Evolutionary conservation across 2,113 vertebrate genomes (phyloP), one percentile per base, ranked within the genome.

Genomic region (Nanger granti): DNA sequence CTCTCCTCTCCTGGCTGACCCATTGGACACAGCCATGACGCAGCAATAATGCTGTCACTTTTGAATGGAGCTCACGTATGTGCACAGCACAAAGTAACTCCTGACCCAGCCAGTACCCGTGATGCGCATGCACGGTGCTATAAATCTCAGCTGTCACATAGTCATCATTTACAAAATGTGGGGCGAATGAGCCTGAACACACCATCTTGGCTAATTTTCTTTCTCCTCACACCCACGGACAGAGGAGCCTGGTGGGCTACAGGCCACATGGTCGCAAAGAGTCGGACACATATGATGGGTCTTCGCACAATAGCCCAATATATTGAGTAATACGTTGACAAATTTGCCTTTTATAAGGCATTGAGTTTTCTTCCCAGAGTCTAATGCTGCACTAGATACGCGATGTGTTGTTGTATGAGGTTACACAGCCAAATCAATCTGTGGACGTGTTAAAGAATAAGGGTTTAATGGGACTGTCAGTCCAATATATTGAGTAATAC

Each of bases 101-200:
- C 5, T 12, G 20, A 73, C 18, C 20, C 2, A 41, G n/a, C 69
- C 20, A 41, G 69, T 24, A 73, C 10, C n/a, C 10, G 1, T 41
- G 69, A 41, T 41, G 69, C 4, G 0, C 66, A 11, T 12, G n/a
- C 1, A 0, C 5, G 0, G 69, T 0, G 1, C 69, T 24, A 7
- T 41, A 73, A 73, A 6, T 41, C n/a, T 76, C 69, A 41, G 37
- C 37, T 41, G 69, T 26, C 26, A 76, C 0, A 2, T 41, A 41
- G 13, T 76, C 37, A 24, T 41, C 37, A 41, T 41, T 41, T 76
- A 41, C 37, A 76, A 24, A 73, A 24, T 26, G 22, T 3, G 37
- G 37, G 69, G 22, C 1, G 0, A 76, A 13, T 41, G 37, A 76
- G 10, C 69, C 22, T 76, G 69, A 76, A 76, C 37, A 41, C 37